Evolutionary conservation across 2,888 invertebrate genomes (phyloP).

Genomic region (Notocelia uddmanniana): DNA sequence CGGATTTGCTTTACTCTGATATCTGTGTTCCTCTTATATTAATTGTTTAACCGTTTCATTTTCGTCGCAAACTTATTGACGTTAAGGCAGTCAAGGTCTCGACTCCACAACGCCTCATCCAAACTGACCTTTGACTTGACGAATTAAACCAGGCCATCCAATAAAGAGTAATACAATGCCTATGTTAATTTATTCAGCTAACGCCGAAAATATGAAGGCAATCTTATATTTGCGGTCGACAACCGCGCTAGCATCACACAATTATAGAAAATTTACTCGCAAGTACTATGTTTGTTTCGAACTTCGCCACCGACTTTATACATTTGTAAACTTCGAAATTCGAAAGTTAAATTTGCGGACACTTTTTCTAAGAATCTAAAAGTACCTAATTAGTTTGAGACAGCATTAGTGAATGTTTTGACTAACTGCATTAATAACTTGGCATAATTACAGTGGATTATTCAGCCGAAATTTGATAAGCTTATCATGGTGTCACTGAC

Average conservation of each 20-base stretch:
- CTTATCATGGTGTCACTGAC: slow-evolving; percentile 73
- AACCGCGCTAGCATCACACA: neutral
- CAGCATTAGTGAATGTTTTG: neutral
- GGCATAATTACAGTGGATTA: slow-evolving; percentile 18
- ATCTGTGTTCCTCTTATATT: no score
- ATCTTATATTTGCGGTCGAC: slow-evolving; percentile 11
- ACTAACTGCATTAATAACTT: neutral
- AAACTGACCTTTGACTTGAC: slow-evolving; percentile 16
- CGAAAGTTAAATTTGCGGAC: neutral
- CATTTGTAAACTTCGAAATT: neutral
- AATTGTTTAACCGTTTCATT: no score
- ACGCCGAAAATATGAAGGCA: slow-evolving; percentile 28
- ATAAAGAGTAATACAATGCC: slow-evolving; percentile 23
- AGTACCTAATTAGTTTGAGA: neutral
- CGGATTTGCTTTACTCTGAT: no score
- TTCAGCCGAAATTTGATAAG: slow-evolving; percentile 51
- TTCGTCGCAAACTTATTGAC: neutral
- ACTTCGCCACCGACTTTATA: neutral
- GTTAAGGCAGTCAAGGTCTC: slow-evolving; percentile 4
- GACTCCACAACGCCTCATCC: neutral
- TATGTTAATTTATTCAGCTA: neutral
- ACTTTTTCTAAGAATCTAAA: neutral
- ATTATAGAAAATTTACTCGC: neutral
- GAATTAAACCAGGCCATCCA: slow-evolving; percentile 25
- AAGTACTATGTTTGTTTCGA: neutral